Evolutionary conservation across 2,113 vertebrate species (phyloP), one percentile per base, ranked within the genome.

Genomic region (Cephalopterus ornatus): DNA sequence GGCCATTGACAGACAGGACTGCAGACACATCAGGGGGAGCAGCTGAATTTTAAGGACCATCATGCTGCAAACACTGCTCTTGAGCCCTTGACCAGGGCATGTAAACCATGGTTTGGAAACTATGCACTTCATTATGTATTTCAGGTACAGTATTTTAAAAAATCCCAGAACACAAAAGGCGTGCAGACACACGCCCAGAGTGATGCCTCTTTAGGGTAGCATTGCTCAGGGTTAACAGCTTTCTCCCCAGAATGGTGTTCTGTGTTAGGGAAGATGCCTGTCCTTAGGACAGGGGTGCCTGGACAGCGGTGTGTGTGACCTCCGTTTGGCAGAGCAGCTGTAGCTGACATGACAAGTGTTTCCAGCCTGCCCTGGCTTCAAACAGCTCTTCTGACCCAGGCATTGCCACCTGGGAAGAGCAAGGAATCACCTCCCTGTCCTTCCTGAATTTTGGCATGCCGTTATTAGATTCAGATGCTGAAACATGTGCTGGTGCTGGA

Each of bases 381-480:
- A 11, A 19, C 18, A 39, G 50, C 44, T 77, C 44, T 52, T 28
- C 61, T 59, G 24, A 65, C 65, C 81, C 74, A 72, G 39, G 22
- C 24, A 4, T 11, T 68, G 75, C 74, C 30, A 75, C 61, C 73
- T 16, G 1, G 1, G 75, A 94, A 79, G 53, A 70, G 70, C 15
- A 3, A 66, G 83, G 26, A 72, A 85, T 82, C 75, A 71, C 83
- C 67, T 86, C 33, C 8, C 30, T 85, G 59, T 61, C 65, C 68
- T 72, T 12, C 47, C 66, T 47, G 53, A 53, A 82, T 76, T 65
- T 58, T 88, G 73, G 80, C 63, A 23, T 11, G 61, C 61, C 0
- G 0, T 89, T 83, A 94, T 92, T 95, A 52, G 85, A 87, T 81
- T 84, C 89, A 93, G 93, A 52, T 96, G 91, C 73, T 56, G 47